These are phyloP conservation scores for Tachina lurida DNA, from an alignment of 2,888 invertebrate genomes.

Conservation along the genomic window DNA sequence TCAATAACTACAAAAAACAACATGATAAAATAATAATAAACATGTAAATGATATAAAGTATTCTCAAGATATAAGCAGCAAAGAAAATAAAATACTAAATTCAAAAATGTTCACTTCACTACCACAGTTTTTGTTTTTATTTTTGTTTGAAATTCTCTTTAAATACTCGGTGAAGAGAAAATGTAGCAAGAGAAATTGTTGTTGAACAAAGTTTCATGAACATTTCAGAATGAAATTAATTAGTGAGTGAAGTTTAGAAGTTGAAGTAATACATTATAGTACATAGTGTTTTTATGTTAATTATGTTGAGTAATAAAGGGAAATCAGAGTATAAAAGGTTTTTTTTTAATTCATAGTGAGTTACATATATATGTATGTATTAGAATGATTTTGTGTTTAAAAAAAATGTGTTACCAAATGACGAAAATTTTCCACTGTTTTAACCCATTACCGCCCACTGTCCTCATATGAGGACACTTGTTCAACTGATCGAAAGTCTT, in stretches of 20 bases:
- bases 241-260: neutral
- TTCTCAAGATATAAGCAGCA: slow-evolving; percentile 47
- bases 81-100: slow-evolving; percentile 27
- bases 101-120: slow-evolving; percentile 25
- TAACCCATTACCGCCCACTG: too few relatives aligned
- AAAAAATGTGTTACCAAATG: slow-evolving; percentile 1
- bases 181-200: neutral
- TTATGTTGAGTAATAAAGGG: neutral
- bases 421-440: neutral
- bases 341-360: neutral
- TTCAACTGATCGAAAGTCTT: too few relatives aligned
- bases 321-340: neutral
- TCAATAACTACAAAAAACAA: slow-evolving; percentile 80
- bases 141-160: slow-evolving; percentile 17
- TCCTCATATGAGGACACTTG: too few relatives aligned
- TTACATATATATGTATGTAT: too few relatives aligned
- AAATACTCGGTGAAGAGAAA: neutral
- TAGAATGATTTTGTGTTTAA: neutral
- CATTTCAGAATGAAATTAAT: slow-evolving; percentile 35
- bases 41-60: slow-evolving; percentile 63
- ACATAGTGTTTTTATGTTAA: slow-evolving; percentile 1
- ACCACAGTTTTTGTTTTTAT: neutral
- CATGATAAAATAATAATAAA: slow-evolving; percentile 70
- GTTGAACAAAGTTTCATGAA: neutral
- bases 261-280: neutral